phyloP scores from a whole-genome alignment of 2,113 vertebrate genomes.

The Callaeas wilsoni region DNA sequence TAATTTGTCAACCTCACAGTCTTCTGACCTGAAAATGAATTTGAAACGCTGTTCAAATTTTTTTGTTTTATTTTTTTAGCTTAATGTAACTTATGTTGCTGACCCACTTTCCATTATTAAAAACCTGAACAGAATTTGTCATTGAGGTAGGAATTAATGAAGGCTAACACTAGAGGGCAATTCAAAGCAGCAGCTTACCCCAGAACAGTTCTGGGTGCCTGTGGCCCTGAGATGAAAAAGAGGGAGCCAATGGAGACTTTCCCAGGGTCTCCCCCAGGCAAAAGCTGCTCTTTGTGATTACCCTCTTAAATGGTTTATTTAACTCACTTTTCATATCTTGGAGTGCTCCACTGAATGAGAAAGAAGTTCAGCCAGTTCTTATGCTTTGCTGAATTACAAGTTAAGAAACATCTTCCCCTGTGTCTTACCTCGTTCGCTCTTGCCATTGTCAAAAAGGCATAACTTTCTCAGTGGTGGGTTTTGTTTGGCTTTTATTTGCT shows the following conservation, averaged over 20 bases:
- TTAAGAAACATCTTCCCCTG: neutral
- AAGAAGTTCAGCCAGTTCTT: neutral
- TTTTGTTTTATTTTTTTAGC: neutral
- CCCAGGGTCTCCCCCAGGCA: neutral
- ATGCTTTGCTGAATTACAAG: neutral
- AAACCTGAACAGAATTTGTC: conserved; percentile 34
- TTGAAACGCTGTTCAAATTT: neutral
- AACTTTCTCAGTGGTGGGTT: neutral
- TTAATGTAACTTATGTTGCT: neutral
- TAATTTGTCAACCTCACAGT: neutral
- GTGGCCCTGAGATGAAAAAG: neutral
- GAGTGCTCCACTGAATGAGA: neutral
- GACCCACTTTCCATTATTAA: conserved; percentile 37
- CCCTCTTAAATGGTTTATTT: neutral
- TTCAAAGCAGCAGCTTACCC: conserved; percentile 26
- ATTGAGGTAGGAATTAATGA: conserved; percentile 22
- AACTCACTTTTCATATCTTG: neutral
- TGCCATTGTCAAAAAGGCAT: neutral
- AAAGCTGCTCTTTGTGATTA: neutral
- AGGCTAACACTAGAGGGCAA: conserved; percentile 60
- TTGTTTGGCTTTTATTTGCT: neutral
- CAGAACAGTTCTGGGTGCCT: neutral
- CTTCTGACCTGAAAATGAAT: neutral
- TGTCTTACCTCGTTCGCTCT: neutral
- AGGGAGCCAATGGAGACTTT: neutral